A percentile compares a stretch with the other conserved stretches of the same genome.
Conservation (phyloP, 64 coral and sea anemone species). For the Pocillopora verrucosa region DNA sequence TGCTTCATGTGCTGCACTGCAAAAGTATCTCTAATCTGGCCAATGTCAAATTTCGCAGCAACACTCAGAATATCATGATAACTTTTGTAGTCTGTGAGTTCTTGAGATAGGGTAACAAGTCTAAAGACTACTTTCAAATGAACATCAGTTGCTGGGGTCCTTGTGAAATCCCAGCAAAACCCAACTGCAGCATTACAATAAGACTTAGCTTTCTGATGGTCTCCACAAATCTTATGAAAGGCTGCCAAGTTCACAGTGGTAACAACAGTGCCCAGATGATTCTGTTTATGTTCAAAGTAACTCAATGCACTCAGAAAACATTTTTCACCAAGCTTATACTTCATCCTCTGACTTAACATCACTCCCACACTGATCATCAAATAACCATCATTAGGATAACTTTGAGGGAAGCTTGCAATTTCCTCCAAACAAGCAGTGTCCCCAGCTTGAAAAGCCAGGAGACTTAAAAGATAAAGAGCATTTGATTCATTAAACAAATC, state of each 20-base stretch:
- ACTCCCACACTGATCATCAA: constrained; percentile 25
- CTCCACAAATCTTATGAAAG: neutral
- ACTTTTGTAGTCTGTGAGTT: neutral
- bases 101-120: neutral
- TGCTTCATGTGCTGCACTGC: neutral
- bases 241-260: neutral
- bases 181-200: neutral
- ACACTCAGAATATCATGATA: neutral
- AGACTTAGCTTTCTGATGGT: neutral
- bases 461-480: neutral
- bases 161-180: constrained; percentile 3
- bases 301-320: neutral
- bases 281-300: neutral
- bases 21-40: neutral
- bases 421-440: neutral
- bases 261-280: neutral
- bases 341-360: neutral
- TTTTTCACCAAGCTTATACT: neutral
- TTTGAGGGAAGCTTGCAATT: neutral
- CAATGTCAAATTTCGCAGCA: neutral
- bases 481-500: neutral
- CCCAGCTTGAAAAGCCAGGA: neutral
- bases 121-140: neutral
- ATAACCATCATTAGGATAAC: neutral
- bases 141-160: neutral